Conservation (phyloP, 2,797 vertebrate genomes). For the Meriones psammophilus region DNA sequence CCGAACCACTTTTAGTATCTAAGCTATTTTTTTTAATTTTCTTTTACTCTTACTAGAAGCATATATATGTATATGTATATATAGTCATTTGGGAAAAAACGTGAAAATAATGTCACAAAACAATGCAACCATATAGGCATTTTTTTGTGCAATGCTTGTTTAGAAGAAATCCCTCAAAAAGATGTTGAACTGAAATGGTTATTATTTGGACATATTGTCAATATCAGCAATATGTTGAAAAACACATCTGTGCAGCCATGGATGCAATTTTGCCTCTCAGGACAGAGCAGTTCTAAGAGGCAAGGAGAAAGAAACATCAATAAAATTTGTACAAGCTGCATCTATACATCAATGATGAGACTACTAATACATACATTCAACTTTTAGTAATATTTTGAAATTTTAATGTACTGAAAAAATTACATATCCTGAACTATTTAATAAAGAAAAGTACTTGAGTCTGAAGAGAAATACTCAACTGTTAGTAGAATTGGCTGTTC, state of each 20-base stretch:
- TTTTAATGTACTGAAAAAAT: background rate
- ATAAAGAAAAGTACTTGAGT: background rate
- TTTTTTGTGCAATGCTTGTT: background rate
- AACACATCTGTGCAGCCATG: background rate
- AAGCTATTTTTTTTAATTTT: constrained; percentile 5
- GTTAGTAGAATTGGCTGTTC: background rate
- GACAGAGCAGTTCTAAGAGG: background rate
- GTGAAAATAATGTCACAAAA: constrained; percentile 12
- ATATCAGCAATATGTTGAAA: background rate
- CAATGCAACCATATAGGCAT: background rate
- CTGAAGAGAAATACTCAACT: background rate
- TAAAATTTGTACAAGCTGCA: background rate
- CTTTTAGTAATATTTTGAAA: background rate
- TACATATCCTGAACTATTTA: background rate
- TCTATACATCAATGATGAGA: background rate
- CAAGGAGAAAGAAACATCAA: background rate
- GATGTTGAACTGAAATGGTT: constrained; percentile 7
- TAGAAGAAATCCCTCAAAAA: constrained; percentile 34
- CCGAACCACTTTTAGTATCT: background rate
- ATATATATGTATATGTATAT: too few species aligned
- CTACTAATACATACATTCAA: background rate
- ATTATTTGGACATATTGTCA: constrained; percentile 59
- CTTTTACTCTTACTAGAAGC: background rate
- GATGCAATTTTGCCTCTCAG: background rate
- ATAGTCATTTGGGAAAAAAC: background rate